phyloP scores from a whole-genome alignment of 2,113 vertebrate species.

The Catharus fuscescens region DNA sequence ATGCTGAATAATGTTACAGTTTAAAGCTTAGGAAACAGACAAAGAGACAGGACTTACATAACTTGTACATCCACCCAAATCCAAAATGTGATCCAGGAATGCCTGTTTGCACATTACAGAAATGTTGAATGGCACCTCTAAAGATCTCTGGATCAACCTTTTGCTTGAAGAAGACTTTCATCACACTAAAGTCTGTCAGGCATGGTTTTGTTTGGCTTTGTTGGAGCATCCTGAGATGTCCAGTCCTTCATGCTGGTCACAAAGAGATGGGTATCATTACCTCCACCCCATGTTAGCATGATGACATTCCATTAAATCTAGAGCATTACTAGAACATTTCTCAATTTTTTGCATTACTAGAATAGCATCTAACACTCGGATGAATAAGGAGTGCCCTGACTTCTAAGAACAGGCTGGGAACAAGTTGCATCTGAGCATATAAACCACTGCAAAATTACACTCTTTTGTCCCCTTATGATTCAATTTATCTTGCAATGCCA shows the following conservation, averaged over 20 bases:
- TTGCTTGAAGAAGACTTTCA: not conserved
- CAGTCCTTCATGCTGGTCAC: not conserved
- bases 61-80: not conserved
- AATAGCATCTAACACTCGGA: not conserved
- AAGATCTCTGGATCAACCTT: not conserved
- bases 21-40: not conserved
- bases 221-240: not conserved
- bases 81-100: not conserved
- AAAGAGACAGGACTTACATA: not conserved
- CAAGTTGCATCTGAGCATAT: not conserved
- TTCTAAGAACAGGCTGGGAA: not conserved
- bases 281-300: not conserved
- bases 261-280: not conserved
- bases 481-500: not conserved
- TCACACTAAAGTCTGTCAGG: not conserved
- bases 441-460: not conserved
- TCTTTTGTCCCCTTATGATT: not conserved
- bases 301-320: not conserved
- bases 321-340: not conserved
- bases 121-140: not conserved
- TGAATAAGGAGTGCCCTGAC: not conserved
- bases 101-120: not conserved
- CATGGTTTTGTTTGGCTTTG: not conserved
- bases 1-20: not conserved
- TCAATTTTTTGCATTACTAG: not conserved